Conservation (phyloP, 1,140 invertebrate species). For the Listronotus bonariensis region DNA sequence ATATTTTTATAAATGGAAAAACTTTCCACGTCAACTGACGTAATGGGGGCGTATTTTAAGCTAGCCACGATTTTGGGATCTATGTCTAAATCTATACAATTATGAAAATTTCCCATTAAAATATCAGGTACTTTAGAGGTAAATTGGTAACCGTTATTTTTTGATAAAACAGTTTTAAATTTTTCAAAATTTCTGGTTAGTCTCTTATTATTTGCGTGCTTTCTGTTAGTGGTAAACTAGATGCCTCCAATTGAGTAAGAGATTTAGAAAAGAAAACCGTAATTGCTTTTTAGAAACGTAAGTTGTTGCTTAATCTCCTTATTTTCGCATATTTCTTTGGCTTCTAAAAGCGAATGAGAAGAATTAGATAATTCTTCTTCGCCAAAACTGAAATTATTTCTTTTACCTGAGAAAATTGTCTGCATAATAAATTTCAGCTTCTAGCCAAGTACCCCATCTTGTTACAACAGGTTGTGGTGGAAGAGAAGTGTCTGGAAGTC, state of each 20-base stretch:
- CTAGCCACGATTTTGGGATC: neutral
- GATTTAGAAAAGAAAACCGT: constrained; percentile 7
- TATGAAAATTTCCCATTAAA: neutral
- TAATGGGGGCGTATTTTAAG: constrained; percentile 11
- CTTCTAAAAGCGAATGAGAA: constrained; percentile 7
- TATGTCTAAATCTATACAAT: neutral
- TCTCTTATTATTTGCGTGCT: too few relatives aligned
- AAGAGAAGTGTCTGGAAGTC: constrained; percentile 12
- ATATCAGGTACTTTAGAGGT: neutral
- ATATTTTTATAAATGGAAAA: constrained; percentile 2
- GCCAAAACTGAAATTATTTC: constrained; percentile 15
- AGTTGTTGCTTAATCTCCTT: constrained; percentile 2
- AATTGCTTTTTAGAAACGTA: constrained; percentile 6
- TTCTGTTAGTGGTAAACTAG: constrained; percentile 1
- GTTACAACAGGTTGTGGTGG: constrained; percentile 15
- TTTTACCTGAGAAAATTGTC: constrained; percentile 22
- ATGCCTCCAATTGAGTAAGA: constrained; percentile 3
- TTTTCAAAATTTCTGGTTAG: constrained; percentile 12
- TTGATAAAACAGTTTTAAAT: neutral
- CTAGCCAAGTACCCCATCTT: constrained; percentile 24
- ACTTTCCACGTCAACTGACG: constrained; percentile 8
- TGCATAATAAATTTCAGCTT: constrained; percentile 26
- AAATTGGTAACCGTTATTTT: constrained; percentile 3
- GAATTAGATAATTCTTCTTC: too few relatives aligned
- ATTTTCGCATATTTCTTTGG: constrained; percentile 5